These are phyloP conservation scores for Hydroisotoma schaefferi DNA, from an alignment of 2,888 invertebrate species.

Conservation along the genomic window DNA sequence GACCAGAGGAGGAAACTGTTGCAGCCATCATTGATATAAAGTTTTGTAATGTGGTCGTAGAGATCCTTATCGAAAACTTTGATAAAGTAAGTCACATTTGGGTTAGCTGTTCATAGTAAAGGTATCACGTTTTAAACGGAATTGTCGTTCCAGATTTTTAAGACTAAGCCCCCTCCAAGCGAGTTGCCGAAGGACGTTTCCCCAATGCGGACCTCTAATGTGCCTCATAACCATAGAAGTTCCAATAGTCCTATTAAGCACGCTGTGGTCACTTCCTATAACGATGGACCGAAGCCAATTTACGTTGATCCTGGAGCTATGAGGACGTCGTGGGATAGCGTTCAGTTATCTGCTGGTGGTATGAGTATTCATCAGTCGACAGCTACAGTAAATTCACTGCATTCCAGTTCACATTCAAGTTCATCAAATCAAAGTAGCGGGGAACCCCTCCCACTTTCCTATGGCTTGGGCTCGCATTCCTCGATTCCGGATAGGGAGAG, in stretches of 20 bases:
- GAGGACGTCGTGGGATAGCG: constrained; percentile 35
- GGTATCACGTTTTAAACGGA: background rate
- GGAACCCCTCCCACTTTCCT: constrained; percentile 38
- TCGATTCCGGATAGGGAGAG: constrained; percentile 36
- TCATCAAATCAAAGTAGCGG: constrained; percentile 49
- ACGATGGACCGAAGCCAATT: constrained; percentile 54
- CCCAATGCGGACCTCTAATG: constrained; percentile 26
- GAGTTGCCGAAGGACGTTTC: constrained; percentile 46
- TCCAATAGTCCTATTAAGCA: constrained; percentile 44
- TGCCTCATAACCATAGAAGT: constrained; percentile 30
- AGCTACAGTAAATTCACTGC: constrained; percentile 46
- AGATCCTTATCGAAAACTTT: constrained; percentile 88
- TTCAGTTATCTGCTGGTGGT: constrained; percentile 29
- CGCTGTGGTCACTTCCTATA: constrained; percentile 56
- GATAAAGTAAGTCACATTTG: constrained; percentile 59
- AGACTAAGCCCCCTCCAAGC: constrained; percentile 54
- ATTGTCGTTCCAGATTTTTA: constrained; percentile 55
- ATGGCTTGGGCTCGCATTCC: constrained; percentile 40
- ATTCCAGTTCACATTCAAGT: constrained; percentile 50
- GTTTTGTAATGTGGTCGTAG: constrained; percentile 97
- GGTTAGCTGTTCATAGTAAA: background rate
- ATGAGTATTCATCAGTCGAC: constrained; percentile 41
- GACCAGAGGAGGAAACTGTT: constrained; percentile 94
- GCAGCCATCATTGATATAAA: constrained; percentile 98
- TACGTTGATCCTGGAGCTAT: constrained; percentile 50